Conservation (phyloP, 1,140 invertebrate genomes). For the Octopus bimaculoides region DNA sequence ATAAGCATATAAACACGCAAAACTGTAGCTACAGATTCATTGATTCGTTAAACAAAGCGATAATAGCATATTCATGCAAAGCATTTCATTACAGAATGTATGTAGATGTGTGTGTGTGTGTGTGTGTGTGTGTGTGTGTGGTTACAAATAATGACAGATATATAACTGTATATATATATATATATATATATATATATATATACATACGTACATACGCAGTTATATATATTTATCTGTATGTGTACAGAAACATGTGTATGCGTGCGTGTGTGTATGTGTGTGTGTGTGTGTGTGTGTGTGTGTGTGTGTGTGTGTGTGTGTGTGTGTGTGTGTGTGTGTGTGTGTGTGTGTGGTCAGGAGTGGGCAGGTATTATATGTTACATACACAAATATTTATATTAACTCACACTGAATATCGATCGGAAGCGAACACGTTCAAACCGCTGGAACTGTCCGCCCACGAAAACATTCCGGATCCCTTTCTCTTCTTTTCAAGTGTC, state of each 20-base stretch:
- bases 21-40: background rate
- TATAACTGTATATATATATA: background rate
- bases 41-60: background rate
- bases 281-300: background rate
- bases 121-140: background rate
- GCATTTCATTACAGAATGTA: background rate
- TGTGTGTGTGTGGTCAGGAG: background rate
- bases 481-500: no score
- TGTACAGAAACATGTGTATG: background rate
- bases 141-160: background rate
- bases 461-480: background rate
- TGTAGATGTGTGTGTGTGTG: background rate
- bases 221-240: background rate
- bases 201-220: background rate
- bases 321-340: background rate
- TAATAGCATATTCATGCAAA: no score
- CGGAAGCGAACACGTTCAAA: background rate
- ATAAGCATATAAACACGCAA: background rate
- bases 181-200: constrained; percentile 2
- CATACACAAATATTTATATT: no score
- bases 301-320: background rate
- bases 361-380: background rate
- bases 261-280: background rate
- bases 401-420: constrained; percentile 7
- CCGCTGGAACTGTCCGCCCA: constrained; percentile 1